These are phyloP conservation scores for Trisateles emortualis DNA, from an alignment of 2,888 invertebrate genomes.

Conservation along the genomic window DNA sequence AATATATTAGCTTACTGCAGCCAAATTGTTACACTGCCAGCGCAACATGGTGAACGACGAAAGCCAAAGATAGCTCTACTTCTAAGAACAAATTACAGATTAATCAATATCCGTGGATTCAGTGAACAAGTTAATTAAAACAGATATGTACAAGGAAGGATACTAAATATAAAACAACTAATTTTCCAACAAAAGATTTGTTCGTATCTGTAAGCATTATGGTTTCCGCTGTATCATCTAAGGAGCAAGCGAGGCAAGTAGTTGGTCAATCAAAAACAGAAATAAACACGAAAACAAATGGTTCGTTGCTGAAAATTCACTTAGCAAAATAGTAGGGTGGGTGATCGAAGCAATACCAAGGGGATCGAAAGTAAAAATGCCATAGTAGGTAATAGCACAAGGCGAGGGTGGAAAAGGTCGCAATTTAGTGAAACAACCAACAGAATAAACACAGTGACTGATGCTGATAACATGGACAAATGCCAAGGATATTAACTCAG, in stretches of 20 bases:
- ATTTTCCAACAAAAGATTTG: neutral
- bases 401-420: conserved; percentile 38
- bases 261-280: neutral
- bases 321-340: conserved; percentile 21
- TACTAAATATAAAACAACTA: neutral
- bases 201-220: neutral
- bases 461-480: conserved; percentile 9
- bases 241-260: neutral
- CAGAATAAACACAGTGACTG: conserved; percentile 19
- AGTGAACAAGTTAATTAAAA: conserved; percentile 36
- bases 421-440: conserved; percentile 24
- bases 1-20: too few relatives aligned
- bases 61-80: neutral
- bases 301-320: conserved; percentile 11
- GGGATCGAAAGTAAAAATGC: conserved; percentile 32
- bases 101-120: too few relatives aligned
- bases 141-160: conserved; percentile 11
- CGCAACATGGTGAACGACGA: too few relatives aligned
- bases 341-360: conserved; percentile 10
- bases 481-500: neutral
- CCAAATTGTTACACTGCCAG: too few relatives aligned
- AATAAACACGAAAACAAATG: neutral
- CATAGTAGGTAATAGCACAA: conserved; percentile 8
- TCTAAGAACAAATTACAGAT: neutral
- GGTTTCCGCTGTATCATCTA: neutral